Evolutionary conservation across 2,888 invertebrate species (phyloP), one percentile per base, ranked within the genome.

Genomic region (Erebia aethiops): DNA sequence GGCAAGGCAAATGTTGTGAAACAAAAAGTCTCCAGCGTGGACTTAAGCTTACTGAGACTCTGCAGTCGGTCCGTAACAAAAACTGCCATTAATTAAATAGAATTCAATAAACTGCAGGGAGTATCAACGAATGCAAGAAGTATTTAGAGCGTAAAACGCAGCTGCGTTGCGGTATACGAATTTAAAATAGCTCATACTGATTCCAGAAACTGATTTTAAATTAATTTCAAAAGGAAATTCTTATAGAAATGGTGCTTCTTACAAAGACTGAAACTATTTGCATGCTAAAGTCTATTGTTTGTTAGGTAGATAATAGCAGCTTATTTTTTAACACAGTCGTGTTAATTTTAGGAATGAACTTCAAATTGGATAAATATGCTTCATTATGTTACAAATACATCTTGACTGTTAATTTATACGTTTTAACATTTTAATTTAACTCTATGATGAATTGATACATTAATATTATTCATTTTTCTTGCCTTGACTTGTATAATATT

Each of bases 21-120:
- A 21, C 21, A 62, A 14, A 62, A 62, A 14, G 46, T 62, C 46
- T 49, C 8, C 8, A 21, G 2, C 46, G 62, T 62, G 49, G 14
- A 49, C 49, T 62, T 9, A 0, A 49, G 21, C 14, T 62, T 62
- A 49, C 18, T 49, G 62, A 62, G 49, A 49, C 61, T 41, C 41
- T 61, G 49, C 46, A 64, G 52, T 41, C 14, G 16, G 41, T 14
- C 43, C 9, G 66, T 46, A 46, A 56, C 56, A 66, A 66, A 66
- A 66, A 54, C 46, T 66, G 56, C 43, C 56, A 56, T 66, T 66
- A 21, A 66, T 65, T 41, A 65, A 61, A 41, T 21, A 56, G 43
- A 56, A 66, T 66, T 66, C 66, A 56, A 57, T 66, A 43, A 56
- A 66, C 66, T 66, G 66, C 66, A 66, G 66, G 66, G 66, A 66